Percentiles rank a stretch among this genome's conserved stretches.
phyloP scores from a whole-genome alignment of 2,113 vertebrate genomes.

The Piprites chloris region DNA sequence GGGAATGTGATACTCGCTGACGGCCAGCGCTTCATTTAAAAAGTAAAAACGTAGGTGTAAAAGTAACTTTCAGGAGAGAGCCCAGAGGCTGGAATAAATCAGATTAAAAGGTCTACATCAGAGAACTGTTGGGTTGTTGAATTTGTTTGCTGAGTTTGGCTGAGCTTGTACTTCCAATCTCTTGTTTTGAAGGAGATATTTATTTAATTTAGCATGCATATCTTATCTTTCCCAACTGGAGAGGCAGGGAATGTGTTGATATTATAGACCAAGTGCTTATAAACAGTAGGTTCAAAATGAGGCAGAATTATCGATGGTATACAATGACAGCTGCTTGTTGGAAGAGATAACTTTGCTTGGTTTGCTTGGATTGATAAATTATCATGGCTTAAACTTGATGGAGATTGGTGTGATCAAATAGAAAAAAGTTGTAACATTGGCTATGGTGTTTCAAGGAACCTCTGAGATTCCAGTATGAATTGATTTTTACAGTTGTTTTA shows the following conservation, averaged over 20 bases:
- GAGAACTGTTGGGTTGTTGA: neutral
- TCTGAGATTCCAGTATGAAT: neutral
- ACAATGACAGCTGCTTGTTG: neutral
- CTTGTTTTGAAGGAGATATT: neutral
- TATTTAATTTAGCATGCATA: neutral
- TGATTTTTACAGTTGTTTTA: neutral
- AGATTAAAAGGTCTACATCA: neutral
- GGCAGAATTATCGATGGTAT: neutral
- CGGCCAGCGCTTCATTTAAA: neutral
- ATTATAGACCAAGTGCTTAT: neutral
- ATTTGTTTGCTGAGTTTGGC: neutral
- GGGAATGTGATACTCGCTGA: neutral
- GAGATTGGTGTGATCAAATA: neutral
- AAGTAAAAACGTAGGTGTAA: neutral
- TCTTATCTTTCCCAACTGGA: neutral
- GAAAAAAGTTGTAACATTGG: neutral
- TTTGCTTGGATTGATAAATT: neutral
- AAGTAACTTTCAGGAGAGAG: neutral
- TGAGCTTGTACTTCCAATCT: neutral
- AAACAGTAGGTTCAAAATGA: neutral
- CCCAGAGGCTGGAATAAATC: neutral
- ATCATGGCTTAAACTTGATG: neutral
- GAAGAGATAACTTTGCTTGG: neutral
- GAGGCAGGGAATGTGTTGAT: neutral
- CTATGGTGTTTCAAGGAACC: neutral